Percentiles rank a stretch among this genome's conserved stretches.
Conservation (phyloP, 2,888 invertebrate genomes). For the Chelonus formosanus region DNA sequence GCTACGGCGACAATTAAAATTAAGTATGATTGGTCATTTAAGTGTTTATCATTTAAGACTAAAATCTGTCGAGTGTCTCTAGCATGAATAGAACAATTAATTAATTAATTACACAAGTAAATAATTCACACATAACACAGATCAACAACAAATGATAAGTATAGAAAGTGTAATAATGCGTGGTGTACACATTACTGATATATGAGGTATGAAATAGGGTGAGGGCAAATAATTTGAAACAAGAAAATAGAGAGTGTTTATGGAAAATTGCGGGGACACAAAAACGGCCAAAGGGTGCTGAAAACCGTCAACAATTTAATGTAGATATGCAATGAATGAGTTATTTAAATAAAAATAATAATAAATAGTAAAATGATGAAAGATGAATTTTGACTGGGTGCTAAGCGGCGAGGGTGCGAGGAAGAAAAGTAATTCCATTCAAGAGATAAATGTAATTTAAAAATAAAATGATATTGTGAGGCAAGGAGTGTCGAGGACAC, state of each 20-base stretch:
- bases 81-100: constrained; percentile 35
- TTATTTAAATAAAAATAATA: constrained; percentile 34
- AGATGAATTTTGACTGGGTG: constrained; percentile 12
- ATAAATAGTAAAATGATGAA: constrained; percentile 11
- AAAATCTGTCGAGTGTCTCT: constrained; percentile 43
- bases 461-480: background rate
- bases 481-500: constrained; percentile 1
- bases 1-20: constrained; percentile 38
- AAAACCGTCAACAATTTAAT: constrained; percentile 20
- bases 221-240: too few species aligned
- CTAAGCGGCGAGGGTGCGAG: constrained; percentile 28
- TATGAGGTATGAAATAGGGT: too few species aligned
- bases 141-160: too few species aligned
- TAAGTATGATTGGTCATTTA: constrained; percentile 43
- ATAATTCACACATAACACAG: too few species aligned
- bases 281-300: constrained; percentile 15
- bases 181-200: too few species aligned
- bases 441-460: constrained; percentile 5
- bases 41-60: constrained; percentile 38
- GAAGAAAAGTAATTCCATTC: background rate
- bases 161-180: too few species aligned
- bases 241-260: too few species aligned
- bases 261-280: too few species aligned
- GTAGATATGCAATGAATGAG: constrained; percentile 12
- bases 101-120: constrained; percentile 5